These are phyloP conservation scores for Theodoxus fluviatilis DNA, from an alignment of 2,888 invertebrate species.

Conservation along the genomic window DNA sequence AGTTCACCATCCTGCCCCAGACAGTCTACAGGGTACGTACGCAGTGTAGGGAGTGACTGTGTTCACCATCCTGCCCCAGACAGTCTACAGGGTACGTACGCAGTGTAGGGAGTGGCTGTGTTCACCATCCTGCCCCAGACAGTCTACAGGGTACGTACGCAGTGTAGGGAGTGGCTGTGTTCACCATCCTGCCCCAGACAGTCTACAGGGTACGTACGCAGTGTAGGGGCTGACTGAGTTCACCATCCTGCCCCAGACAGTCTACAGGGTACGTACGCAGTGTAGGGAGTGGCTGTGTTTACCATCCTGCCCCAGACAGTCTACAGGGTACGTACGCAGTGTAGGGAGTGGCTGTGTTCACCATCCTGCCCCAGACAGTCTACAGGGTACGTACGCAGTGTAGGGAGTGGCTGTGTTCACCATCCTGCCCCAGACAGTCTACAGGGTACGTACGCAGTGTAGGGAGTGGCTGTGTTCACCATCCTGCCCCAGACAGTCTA, in stretches of 20 bases:
- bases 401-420: slow-evolving; percentile 49
- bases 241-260: slow-evolving; percentile 53
- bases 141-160: slow-evolving; percentile 50
- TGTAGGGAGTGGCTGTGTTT: slow-evolving; percentile 50
- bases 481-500: slow-evolving; percentile 56
- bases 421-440: slow-evolving; percentile 55
- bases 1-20: slow-evolving; percentile 53
- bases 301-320: slow-evolving; percentile 55
- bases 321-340: slow-evolving; percentile 48
- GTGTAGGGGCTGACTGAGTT: slow-evolving; percentile 51
- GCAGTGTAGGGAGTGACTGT: slow-evolving; percentile 47
- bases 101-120: slow-evolving; percentile 47
- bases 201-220: slow-evolving; percentile 50
- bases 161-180: slow-evolving; percentile 48
- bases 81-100: slow-evolving; percentile 52
- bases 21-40: slow-evolving; percentile 54
- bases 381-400: slow-evolving; percentile 49
- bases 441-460: slow-evolving; percentile 48
- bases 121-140: slow-evolving; percentile 54
- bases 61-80: slow-evolving; percentile 52
- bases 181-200: slow-evolving; percentile 54
- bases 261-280: slow-evolving; percentile 49
- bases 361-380: slow-evolving; percentile 54
- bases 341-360: slow-evolving; percentile 50
- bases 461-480: slow-evolving; percentile 48